Percentiles rank a stretch among this genome's conserved stretches.
phyloP scores from a whole-genome alignment of 2,888 invertebrate genomes.

The Phorcus lineatus region DNA sequence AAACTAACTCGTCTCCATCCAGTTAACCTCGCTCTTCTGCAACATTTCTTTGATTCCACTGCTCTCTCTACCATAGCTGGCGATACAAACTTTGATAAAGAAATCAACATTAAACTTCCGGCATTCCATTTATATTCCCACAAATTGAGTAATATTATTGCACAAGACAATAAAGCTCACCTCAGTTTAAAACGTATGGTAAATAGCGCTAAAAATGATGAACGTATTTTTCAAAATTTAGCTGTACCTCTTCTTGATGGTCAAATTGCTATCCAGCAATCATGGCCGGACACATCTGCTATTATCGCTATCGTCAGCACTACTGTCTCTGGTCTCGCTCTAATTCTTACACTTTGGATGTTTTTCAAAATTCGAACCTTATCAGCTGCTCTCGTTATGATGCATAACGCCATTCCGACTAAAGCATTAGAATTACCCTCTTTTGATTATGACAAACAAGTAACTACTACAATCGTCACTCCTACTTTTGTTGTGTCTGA shows the following conservation, averaged over 20 bases:
- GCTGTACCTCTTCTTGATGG: conserved; percentile 1
- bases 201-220: background rate
- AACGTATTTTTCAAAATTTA: background rate
- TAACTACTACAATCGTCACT: too few species aligned
- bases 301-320: background rate
- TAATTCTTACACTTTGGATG: background rate
- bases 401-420: background rate
- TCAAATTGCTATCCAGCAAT: background rate
- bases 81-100: background rate
- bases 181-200: background rate
- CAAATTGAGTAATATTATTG: background rate
- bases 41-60: conserved; percentile 6
- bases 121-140: background rate
- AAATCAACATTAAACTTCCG: background rate
- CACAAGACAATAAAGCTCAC: background rate
- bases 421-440: too few species aligned
- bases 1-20: background rate
- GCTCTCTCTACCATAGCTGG: background rate
- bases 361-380: background rate
- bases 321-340: background rate
- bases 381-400: background rate
- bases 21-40: background rate
- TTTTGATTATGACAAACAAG: too few species aligned
- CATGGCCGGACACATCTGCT: background rate
- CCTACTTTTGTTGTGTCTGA: too few species aligned